A percentile compares a stretch with the other conserved stretches of the same genome.
These are phyloP conservation scores for Lissocephala sabroskyi DNA, from an alignment of 2,888 invertebrate genomes.

Conservation along the genomic window DNA sequence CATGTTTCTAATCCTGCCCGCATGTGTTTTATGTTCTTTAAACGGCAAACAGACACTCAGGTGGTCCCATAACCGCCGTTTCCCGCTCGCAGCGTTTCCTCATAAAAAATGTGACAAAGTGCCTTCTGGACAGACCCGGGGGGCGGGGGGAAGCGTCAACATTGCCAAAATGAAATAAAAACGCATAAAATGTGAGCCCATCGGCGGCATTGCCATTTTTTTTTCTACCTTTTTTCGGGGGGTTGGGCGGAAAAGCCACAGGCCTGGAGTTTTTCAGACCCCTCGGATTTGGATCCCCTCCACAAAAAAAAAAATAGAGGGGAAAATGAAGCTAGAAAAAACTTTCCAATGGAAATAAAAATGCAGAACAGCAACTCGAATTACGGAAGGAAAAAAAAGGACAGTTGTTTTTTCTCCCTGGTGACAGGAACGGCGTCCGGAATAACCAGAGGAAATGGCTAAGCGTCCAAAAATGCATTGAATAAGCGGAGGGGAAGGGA, in stretches of 20 bases:
- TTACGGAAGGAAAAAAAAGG: too few species aligned
- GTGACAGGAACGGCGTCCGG: too few species aligned
- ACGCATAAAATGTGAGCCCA: conserved; percentile 45
- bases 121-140: not conserved
- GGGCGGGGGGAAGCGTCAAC: not conserved
- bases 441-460: conserved; percentile 7
- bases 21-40: conserved; percentile 6
- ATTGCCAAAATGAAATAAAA: conserved; percentile 43
- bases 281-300: too few species aligned
- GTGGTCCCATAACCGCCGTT: too few species aligned
- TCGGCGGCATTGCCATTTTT: conserved; percentile 14
- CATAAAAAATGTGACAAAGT: conserved; percentile 10
- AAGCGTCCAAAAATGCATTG: too few species aligned
- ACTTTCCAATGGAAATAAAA: conserved; percentile 9
- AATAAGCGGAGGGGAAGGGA: too few species aligned
- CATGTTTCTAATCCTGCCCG: conserved; percentile 5
- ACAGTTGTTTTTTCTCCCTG: too few species aligned
- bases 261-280: too few species aligned
- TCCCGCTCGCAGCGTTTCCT: too few species aligned
- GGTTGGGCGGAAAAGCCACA: too few species aligned
- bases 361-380: too few species aligned
- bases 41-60: conserved; percentile 3
- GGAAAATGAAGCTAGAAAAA: conserved; percentile 41
- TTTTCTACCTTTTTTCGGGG: conserved; percentile 3
- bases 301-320: too few species aligned